Evolutionary conservation across 2,888 invertebrate species (phyloP), one percentile per base, ranked within the genome.

Genomic region (Pristionchus japonicus): DNA sequence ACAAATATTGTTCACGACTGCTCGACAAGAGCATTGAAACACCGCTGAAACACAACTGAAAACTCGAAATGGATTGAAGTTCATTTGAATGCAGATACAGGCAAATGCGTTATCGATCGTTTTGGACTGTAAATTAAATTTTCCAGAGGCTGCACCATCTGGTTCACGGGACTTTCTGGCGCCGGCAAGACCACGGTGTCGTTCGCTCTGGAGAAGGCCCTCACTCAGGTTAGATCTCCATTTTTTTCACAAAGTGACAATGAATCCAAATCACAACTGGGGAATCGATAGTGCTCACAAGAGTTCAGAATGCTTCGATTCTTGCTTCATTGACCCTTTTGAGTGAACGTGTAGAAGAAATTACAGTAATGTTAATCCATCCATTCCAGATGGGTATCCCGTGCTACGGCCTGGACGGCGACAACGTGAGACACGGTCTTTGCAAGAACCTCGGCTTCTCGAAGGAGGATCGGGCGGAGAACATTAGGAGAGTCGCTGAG

Each of bases 121-220:
- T 64, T 11, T n/a, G 3, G 43, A 77, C 15, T 1, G n/a, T 15
- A 13, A 1, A 43, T 57, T 17, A 57, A 57, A 20, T 20, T n/a
- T 7, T 91, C 70, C 70, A 90, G 93, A 15, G 94, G 94, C 37
- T 94, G 94, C 95, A 99, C 99, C 0, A 97, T 99, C 15, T 99
- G 99, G 99, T 96, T 94, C 91, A 93, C 93, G 90, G 96, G 96
- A 88, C 94, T 94, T 95, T 97, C 96, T 94, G 99, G 99, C 0
- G 98, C 99, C 86, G 99, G 99, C 31, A 99, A 99, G 95, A 99
- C 99, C 34, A 98, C 98, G 40, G 97, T 99, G 91, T 97, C 98
- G 1, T 99, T 99, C 94, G 98, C 98, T 90, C 96, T 99, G 67
- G 99, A 99, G 95, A 98, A 98, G 11, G 97, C 97, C 93, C 95